A percentile compares a stretch with the other conserved stretches of the same genome.
phyloP scores from a whole-genome alignment of 2,797 vertebrate genomes.

The Tolypeutes matacus region DNA sequence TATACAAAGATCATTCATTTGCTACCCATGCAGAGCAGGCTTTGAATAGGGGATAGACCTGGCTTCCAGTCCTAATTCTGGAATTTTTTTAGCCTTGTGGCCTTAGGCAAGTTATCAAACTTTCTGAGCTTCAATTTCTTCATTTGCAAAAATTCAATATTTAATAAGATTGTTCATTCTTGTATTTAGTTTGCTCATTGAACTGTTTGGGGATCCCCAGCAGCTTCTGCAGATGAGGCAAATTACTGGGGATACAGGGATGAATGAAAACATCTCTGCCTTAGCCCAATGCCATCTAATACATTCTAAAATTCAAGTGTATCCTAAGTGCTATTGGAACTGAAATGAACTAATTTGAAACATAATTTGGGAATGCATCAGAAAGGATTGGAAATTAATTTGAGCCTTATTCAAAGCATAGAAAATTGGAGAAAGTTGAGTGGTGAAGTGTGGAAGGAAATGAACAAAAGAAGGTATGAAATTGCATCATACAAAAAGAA shows the following conservation, averaged over 20 bases:
- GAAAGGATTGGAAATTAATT: background rate
- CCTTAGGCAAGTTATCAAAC: background rate
- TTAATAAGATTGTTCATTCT: background rate
- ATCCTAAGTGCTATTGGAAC: background rate
- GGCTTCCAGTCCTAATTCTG: background rate
- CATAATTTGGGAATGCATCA: background rate
- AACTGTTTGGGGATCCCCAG: background rate
- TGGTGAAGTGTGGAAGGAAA: background rate
- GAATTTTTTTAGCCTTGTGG: too few relatives aligned
- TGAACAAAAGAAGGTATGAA: background rate
- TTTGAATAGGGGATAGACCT: background rate
- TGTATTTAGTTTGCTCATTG: background rate
- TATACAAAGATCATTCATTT: background rate
- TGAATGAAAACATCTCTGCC: background rate
- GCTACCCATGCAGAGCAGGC: background rate
- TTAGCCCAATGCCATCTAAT: background rate
- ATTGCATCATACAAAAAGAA: rapidly evolving
- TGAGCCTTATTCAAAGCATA: background rate
- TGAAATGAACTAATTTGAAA: background rate
- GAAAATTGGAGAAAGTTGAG: background rate
- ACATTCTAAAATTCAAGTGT: background rate
- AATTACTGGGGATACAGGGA: background rate
- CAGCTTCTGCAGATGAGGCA: background rate
- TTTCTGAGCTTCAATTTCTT: background rate
- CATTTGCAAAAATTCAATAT: background rate